Conservation (phyloP, 2,888 invertebrate genomes). For the Mechanitis mazaeus region DNA sequence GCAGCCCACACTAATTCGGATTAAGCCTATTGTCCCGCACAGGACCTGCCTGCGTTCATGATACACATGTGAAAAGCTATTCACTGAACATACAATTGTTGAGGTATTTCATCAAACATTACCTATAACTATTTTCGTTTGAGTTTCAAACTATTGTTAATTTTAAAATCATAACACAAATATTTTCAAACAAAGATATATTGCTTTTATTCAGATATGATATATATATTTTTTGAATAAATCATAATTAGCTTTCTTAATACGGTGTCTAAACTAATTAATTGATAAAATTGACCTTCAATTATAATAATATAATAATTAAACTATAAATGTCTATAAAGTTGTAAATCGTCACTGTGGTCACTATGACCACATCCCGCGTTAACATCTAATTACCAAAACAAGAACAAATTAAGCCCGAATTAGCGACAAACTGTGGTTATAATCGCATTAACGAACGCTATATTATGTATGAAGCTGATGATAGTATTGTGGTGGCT, state of each 20-base stretch:
- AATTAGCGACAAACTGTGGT: constrained; percentile 42
- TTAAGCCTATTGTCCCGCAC: constrained; percentile 46
- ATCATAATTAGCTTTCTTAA: too few species aligned
- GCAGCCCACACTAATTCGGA: constrained; percentile 61
- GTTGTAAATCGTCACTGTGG: background rate
- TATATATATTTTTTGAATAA: background rate
- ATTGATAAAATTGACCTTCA: too few species aligned
- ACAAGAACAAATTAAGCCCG: constrained; percentile 25
- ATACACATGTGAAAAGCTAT: constrained; percentile 23
- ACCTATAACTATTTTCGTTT: constrained; percentile 9
- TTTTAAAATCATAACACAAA: background rate
- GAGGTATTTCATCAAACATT: constrained; percentile 29
- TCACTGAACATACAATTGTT: constrained; percentile 28
- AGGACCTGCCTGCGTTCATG: constrained; percentile 15
- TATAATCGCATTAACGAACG: constrained; percentile 50
- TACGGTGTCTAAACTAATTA: too few species aligned
- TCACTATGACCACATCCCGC: background rate
- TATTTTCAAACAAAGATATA: background rate
- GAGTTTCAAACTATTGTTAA: too few species aligned
- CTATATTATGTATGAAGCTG: constrained; percentile 35
- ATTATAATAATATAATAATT: too few species aligned
- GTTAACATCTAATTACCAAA: constrained; percentile 18
- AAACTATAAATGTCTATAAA: constrained; percentile 2
- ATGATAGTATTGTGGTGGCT: constrained; percentile 66
- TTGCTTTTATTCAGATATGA: background rate